Evolutionary conservation across 2,888 invertebrate species (phyloP).

Genomic region (Lepidonotus clava): DNA sequence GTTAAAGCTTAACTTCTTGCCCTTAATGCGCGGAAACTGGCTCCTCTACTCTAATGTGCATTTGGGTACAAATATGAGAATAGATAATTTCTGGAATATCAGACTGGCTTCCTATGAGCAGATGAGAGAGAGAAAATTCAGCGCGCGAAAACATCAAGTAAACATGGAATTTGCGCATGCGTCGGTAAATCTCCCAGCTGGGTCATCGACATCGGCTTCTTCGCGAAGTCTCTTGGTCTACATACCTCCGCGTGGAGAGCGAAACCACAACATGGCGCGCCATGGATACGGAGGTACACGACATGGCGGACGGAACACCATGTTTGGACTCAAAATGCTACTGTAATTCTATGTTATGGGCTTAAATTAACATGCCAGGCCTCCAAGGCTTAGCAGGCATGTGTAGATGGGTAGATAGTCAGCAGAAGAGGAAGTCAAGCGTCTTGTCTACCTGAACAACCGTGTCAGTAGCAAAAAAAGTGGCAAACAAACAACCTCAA

Average conservation of each 20-base stretch:
- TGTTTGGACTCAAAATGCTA: not conserved
- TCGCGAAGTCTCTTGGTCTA: too few relatives aligned
- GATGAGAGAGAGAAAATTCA: too few relatives aligned
- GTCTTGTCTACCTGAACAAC: not conserved
- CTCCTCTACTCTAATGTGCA: too few relatives aligned
- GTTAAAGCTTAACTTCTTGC: too few relatives aligned
- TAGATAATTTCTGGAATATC: too few relatives aligned
- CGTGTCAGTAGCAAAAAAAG: not conserved
- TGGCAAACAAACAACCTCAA: not conserved
- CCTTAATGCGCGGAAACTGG: too few relatives aligned
- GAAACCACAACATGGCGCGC: not conserved
- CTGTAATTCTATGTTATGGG: not conserved
- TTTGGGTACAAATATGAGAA: too few relatives aligned
- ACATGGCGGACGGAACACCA: conserved; percentile 29
- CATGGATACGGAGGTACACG: conserved; percentile 35
- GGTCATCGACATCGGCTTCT: too few relatives aligned
- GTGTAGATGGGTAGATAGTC: not conserved
- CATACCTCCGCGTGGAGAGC: not conserved
- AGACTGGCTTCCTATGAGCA: too few relatives aligned
- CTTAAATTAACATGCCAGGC: not conserved
- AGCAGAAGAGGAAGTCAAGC: not conserved
- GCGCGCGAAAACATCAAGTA: too few relatives aligned
- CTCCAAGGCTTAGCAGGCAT: not conserved
- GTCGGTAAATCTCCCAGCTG: too few relatives aligned
- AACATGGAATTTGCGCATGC: too few relatives aligned